These are phyloP conservation scores for Murina feae DNA, from an alignment of 2,113 vertebrate genomes.

Conservation along the genomic window DNA sequence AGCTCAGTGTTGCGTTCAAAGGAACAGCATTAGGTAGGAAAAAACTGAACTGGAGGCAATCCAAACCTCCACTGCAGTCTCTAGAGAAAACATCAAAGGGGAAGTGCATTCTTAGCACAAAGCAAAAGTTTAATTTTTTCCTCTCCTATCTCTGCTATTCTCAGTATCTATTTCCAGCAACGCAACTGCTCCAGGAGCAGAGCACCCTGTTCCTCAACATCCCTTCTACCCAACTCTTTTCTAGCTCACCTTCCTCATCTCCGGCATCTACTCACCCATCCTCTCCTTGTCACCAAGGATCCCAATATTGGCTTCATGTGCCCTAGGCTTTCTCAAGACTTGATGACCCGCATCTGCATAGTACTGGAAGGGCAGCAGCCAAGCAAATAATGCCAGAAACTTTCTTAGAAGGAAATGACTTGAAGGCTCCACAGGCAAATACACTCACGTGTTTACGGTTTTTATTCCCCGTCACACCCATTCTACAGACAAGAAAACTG, in stretches of 20 bases:
- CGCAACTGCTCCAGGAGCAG: background rate
- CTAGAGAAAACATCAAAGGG: slow-evolving; percentile 39
- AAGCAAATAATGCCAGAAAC: background rate
- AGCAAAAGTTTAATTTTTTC: background rate
- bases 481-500: slow-evolving; percentile 12
- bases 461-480: background rate
- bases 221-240: background rate
- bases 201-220: background rate
- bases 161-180: background rate
- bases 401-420: background rate
- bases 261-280: background rate
- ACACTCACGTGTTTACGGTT: background rate
- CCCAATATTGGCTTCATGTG: background rate
- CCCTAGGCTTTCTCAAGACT: background rate
- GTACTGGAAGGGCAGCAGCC: background rate
- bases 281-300: background rate
- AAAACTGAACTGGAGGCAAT: slow-evolving; percentile 32
- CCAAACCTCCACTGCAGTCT: slow-evolving; percentile 49
- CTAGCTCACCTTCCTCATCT: background rate
- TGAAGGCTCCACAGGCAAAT: background rate
- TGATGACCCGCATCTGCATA: background rate
- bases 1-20: background rate
- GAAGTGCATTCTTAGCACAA: slow-evolving; percentile 37
- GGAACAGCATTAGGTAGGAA: slow-evolving; percentile 20
- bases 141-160: background rate